phyloP scores from a whole-genome alignment of 2,797 vertebrate genomes.

The Oreonectes daqikongensis region DNA sequence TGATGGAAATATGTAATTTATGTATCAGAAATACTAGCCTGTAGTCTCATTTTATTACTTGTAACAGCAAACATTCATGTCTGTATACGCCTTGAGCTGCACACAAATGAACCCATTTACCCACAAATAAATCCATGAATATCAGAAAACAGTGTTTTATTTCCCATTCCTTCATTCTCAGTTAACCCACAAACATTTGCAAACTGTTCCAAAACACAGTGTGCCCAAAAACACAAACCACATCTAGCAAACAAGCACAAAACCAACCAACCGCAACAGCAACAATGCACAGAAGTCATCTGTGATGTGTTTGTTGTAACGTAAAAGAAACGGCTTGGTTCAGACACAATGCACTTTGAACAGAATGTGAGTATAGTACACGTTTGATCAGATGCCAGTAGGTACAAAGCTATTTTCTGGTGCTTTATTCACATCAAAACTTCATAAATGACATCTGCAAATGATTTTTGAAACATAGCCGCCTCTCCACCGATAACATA shows the following conservation, averaged over 20 bases:
- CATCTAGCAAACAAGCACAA: constrained; percentile 20
- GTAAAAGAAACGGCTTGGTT: not conserved
- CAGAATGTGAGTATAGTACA: not conserved
- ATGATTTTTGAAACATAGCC: not conserved
- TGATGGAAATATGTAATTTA: not conserved
- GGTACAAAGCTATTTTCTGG: not conserved
- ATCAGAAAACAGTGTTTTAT: constrained; percentile 13
- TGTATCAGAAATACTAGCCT: too few species aligned
- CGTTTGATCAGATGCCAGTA: not conserved
- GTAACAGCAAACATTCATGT: not conserved
- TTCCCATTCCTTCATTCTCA: not conserved
- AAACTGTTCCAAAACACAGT: constrained; percentile 15
- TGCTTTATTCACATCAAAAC: constrained; percentile 2
- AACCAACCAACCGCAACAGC: not conserved
- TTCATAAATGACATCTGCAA: not conserved
- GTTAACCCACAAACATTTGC: constrained; percentile 33
- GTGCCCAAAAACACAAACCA: constrained; percentile 27
- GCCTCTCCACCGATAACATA: not conserved
- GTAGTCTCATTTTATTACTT: not conserved
- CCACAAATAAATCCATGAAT: constrained; percentile 19
- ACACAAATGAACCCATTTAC: constrained; percentile 7
- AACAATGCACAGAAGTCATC: constrained; percentile 13
- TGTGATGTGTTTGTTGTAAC: constrained; percentile 19
- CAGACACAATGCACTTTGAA: not conserved
- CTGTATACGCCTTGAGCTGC: constrained; percentile 2